Conservation (phyloP, 2,888 invertebrate species). For the Campoplex nolae region DNA sequence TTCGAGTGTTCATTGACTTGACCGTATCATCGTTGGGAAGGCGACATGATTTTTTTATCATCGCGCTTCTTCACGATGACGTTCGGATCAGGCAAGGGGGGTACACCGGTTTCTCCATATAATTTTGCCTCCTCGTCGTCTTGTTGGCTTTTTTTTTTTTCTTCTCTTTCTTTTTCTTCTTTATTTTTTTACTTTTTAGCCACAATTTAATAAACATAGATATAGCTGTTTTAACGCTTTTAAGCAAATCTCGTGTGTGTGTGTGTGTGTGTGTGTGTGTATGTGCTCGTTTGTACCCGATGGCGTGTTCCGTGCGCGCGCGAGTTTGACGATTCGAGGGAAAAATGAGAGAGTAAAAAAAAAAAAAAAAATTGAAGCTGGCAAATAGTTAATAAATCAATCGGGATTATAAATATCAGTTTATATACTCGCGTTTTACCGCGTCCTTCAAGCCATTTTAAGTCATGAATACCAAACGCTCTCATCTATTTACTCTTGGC, state of each 20-base stretch:
- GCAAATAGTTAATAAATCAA: conserved; percentile 61
- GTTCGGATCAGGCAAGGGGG: conserved; percentile 23
- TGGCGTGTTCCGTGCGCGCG: too few relatives aligned
- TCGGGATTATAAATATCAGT: conserved; percentile 55
- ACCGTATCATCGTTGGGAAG: conserved; percentile 27
- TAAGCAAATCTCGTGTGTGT: background rate
- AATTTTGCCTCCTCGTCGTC: conserved; percentile 18
- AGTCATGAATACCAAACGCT: conserved; percentile 25
- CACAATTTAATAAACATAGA: background rate
- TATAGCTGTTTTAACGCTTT: background rate
- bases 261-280: too few relatives aligned
- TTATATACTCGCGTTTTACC: conserved; percentile 13
- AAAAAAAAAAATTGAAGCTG: conserved; percentile 43
- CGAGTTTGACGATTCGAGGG: conserved; percentile 37
- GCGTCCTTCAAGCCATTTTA: conserved; percentile 18
- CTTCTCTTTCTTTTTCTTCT: background rate
- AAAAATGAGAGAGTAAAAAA: conserved; percentile 3
- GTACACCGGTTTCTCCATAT: conserved; percentile 50
- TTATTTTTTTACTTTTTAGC: too few relatives aligned
- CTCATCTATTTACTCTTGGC: background rate
- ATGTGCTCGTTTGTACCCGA: background rate
- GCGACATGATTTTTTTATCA: conserved; percentile 38
- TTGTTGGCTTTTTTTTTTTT: too few relatives aligned
- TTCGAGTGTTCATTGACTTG: conserved; percentile 22
- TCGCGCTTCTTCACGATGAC: conserved; percentile 44